Conservation (phyloP, 2,888 invertebrate genomes). For the Xestia c-nigrum region DNA sequence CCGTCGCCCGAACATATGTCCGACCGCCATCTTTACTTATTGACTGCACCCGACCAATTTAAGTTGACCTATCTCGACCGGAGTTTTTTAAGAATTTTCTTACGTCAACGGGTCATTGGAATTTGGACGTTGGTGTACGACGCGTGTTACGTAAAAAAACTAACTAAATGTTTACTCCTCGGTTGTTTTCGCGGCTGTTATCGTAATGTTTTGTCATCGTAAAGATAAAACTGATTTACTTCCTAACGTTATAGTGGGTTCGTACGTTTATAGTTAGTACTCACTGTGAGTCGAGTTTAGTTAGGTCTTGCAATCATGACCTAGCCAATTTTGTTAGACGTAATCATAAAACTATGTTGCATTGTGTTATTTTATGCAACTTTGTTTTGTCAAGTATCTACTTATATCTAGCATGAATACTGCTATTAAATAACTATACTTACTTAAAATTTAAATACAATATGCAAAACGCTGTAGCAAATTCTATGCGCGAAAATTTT, state of each 20-base stretch:
- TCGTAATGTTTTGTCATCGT: constrained; percentile 71
- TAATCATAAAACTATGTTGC: constrained; percentile 26
- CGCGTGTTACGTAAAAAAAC: constrained; percentile 77
- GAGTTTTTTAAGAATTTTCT: constrained; percentile 38
- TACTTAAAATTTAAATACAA: not conserved
- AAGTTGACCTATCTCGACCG: constrained; percentile 73
- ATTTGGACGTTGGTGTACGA: constrained; percentile 56
- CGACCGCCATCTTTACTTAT: constrained; percentile 82
- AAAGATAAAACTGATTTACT: constrained; percentile 72
- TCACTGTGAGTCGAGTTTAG: constrained; percentile 5
- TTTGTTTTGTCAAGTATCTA: constrained; percentile 6
- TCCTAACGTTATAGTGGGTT: constrained; percentile 57
- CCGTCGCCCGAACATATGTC: constrained; percentile 85
- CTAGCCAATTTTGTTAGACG: constrained; percentile 38
- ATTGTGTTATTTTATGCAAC: constrained; percentile 13
- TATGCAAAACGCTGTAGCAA: constrained; percentile 10
- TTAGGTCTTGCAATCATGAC: constrained; percentile 47
- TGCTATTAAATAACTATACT: not conserved
- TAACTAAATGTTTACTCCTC: constrained; percentile 72
- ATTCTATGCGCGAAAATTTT: constrained; percentile 28
- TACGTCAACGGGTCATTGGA: constrained; percentile 51
- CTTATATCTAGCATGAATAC: not conserved
- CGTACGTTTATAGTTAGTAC: constrained; percentile 4
- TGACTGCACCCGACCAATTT: constrained; percentile 72
- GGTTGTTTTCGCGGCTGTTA: constrained; percentile 73